These are phyloP conservation scores for Quadriops clusia DNA, from an alignment of 2,888 invertebrate species.

Conservation along the genomic window DNA sequence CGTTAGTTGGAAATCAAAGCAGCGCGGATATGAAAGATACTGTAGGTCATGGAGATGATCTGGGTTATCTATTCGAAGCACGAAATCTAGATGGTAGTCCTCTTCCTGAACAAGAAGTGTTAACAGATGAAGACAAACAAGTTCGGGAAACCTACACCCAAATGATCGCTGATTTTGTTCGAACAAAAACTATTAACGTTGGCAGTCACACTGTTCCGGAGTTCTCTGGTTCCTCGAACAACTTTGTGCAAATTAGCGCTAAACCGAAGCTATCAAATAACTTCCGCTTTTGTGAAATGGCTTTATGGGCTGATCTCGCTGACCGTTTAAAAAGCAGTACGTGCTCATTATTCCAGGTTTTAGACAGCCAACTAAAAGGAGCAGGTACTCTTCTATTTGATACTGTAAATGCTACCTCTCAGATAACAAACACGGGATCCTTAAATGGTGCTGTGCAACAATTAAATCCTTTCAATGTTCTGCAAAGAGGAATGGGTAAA, in stretches of 20 bases:
- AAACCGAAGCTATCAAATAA: slow-evolving; percentile 37
- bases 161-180: slow-evolving; percentile 56
- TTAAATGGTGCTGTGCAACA: slow-evolving; percentile 1
- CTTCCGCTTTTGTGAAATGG: slow-evolving; percentile 55
- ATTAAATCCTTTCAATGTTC: too few relatives aligned
- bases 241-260: slow-evolving; percentile 44
- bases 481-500: too few relatives aligned
- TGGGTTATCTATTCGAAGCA: slow-evolving; percentile 59
- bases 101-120: slow-evolving; percentile 31
- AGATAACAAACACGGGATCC: slow-evolving; percentile 6
- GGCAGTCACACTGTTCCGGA: slow-evolving; percentile 32
- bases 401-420: slow-evolving; percentile 13
- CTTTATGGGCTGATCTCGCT: slow-evolving; percentile 51
- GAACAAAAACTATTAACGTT: slow-evolving; percentile 35
- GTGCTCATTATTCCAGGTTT: slow-evolving; percentile 36
- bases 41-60: slow-evolving; percentile 59
- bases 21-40: slow-evolving; percentile 26
- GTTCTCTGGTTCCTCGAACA: slow-evolving; percentile 35
- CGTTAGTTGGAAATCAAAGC: slow-evolving; percentile 43
- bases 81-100: slow-evolving; percentile 48
- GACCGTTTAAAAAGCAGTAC: slow-evolving; percentile 44
- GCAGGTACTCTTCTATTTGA: slow-evolving; percentile 17
- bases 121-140: slow-evolving; percentile 44
- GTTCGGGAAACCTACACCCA: slow-evolving; percentile 55
- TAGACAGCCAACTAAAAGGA: slow-evolving; percentile 21